Percentiles rank a stretch among this genome's conserved stretches.
These are phyloP conservation scores for Macaca mulatta DNA, from an alignment of 2,113 vertebrate genomes.

Conservation along the genomic window DNA sequence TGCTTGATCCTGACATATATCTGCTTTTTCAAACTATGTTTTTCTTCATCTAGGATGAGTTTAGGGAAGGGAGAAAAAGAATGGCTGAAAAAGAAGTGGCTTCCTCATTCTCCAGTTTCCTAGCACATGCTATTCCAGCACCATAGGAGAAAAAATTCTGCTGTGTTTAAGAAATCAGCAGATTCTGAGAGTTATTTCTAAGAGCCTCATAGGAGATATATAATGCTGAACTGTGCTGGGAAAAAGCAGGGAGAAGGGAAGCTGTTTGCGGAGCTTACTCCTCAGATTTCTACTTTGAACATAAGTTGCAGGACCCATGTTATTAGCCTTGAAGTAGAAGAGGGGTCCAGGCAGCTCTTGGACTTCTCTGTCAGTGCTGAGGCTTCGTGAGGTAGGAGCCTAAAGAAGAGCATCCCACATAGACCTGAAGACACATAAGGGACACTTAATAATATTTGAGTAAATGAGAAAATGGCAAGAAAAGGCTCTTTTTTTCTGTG, in stretches of 20 bases:
- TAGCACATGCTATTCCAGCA: neutral
- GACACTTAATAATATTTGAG: neutral
- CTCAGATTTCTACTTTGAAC: neutral
- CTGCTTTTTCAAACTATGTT: neutral
- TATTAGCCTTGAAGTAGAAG: neutral
- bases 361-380: neutral
- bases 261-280: accelerated
- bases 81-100: neutral
- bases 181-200: neutral
- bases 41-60: neutral
- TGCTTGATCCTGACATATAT: neutral
- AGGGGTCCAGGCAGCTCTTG: neutral
- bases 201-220: neutral
- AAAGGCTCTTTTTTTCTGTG: neutral
- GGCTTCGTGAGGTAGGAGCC: no score
- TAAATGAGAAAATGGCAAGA: neutral
- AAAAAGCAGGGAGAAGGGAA: neutral
- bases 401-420: neutral
- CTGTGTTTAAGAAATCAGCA: neutral
- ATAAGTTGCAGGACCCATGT: neutral
- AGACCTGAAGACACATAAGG: neutral
- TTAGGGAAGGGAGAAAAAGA: neutral
- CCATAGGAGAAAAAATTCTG: neutral
- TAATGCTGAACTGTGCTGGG: neutral
- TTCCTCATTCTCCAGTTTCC: neutral